These are phyloP conservation scores for Melanotaenia parkinsoni DNA, from an alignment of 2,797 vertebrate species.

Conservation along the genomic window DNA sequence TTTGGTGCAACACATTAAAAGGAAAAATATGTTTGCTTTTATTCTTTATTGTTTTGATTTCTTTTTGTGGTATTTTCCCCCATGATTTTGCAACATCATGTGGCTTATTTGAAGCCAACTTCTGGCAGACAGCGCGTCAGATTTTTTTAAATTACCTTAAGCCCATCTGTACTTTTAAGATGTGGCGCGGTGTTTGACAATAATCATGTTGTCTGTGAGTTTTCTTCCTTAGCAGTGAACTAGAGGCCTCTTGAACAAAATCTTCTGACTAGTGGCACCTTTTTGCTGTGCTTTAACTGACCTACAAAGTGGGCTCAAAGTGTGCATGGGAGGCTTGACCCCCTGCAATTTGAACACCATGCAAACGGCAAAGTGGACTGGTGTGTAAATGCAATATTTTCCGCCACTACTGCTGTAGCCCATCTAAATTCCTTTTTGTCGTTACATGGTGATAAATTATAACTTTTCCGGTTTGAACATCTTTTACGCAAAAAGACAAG, in stretches of 20 bases:
- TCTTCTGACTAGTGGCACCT: neutral
- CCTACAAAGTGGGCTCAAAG: neutral
- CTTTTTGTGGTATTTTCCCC: neutral
- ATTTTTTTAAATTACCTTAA: neutral
- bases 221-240: neutral
- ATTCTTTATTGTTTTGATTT: neutral
- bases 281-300: slow-evolving; percentile 5
- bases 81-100: neutral
- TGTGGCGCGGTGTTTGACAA: neutral
- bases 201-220: neutral
- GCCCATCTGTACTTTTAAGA: slow-evolving; percentile 5
- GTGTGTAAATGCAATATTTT: slow-evolving; percentile 49
- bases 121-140: slow-evolving; percentile 5
- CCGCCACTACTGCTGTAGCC: slow-evolving; percentile 20
- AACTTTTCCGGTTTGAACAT: neutral
- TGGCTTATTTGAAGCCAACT: neutral
- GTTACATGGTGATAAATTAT: neutral
- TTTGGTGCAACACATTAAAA: neutral
- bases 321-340: neutral
- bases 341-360: slow-evolving; percentile 6
- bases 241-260: neutral
- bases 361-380: slow-evolving; percentile 40
- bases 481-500: slow-evolving; percentile 6
- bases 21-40: neutral
- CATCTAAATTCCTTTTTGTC: neutral